A percentile compares a stretch with the other conserved stretches of the same genome.
These are phyloP conservation scores for Achatina immaculata DNA, from an alignment of 1,140 invertebrate species.

Conservation along the genomic window DNA sequence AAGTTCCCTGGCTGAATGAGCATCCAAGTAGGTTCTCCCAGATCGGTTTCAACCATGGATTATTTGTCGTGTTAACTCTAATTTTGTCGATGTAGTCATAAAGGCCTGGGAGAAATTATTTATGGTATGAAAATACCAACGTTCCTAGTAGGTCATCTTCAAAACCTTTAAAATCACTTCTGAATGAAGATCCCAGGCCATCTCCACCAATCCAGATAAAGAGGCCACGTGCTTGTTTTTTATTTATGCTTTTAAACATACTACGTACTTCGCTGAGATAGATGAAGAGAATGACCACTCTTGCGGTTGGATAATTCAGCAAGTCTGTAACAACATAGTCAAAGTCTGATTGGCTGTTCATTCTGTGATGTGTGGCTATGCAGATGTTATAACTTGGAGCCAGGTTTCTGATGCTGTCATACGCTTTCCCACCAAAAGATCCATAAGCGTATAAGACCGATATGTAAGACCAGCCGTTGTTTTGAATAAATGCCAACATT, in stretches of 20 bases:
- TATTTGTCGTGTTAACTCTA: neutral
- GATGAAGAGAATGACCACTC: slow-evolving; percentile 1
- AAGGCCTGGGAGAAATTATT: neutral
- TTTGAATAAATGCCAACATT: slow-evolving; percentile 7
- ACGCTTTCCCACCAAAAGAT: neutral
- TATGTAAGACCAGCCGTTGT: slow-evolving; percentile 18
- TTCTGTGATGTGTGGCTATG: slow-evolving; percentile 3
- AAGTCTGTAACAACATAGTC: neutral
- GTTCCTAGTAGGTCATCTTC: neutral
- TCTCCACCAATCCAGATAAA: slow-evolving; percentile 27
- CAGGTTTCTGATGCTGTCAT: neutral
- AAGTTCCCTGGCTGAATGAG: neutral
- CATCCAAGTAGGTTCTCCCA: slow-evolving; percentile 5
- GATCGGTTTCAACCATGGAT: neutral
- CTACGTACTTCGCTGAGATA: neutral
- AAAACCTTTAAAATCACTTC: neutral
- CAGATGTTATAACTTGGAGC: neutral
- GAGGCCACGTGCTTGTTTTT: neutral
- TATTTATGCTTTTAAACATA: neutral
- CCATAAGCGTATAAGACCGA: neutral
- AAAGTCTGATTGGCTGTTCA: neutral
- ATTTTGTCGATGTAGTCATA: neutral
- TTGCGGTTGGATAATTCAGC: neutral
- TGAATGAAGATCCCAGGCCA: neutral
- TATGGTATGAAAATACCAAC: neutral